phyloP scores from a whole-genome alignment of 2,888 invertebrate genomes.

The Protodeltote pygarga region DNA sequence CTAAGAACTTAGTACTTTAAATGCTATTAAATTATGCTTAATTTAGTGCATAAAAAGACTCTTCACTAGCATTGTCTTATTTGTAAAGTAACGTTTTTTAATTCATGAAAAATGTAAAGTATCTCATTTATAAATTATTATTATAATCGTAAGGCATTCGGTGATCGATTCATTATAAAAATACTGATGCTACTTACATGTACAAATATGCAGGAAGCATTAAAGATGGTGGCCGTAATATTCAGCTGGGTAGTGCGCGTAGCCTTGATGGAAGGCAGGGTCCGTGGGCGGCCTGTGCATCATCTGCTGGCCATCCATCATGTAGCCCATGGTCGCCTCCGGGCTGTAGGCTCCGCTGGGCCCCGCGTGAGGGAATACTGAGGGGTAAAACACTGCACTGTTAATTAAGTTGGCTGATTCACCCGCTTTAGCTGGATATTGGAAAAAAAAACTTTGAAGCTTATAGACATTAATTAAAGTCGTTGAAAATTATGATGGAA shows the following conservation, averaged over 20 bases:
- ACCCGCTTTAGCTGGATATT: slow-evolving; percentile 24
- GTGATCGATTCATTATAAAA: neutral
- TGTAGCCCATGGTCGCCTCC: slow-evolving; percentile 98
- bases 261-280: slow-evolving; percentile 97
- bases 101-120: too few species aligned
- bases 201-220: slow-evolving; percentile 79
- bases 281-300: slow-evolving; percentile 98
- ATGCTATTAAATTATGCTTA: too few species aligned
- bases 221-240: slow-evolving; percentile 98
- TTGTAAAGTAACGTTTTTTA: too few species aligned
- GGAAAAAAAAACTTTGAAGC: neutral
- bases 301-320: slow-evolving; percentile 99
- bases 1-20: too few species aligned
- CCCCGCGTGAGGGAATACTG: slow-evolving; percentile 97
- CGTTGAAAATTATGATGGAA: too few species aligned
- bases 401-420: slow-evolving; percentile 76
- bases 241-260: slow-evolving; percentile 95
- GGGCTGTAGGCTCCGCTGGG: slow-evolving; percentile 98
- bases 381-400: slow-evolving; percentile 83
- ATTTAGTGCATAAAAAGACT: too few species aligned
- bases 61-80: too few species aligned
- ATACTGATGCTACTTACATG: slow-evolving; percentile 73
- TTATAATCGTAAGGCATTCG: too few species aligned
- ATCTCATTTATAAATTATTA: too few species aligned
- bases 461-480: too few species aligned